Evolutionary conservation across 35 echinoderm and acorn worm genomes (phyloP).

Genomic region (Nesometra sesokonis): DNA sequence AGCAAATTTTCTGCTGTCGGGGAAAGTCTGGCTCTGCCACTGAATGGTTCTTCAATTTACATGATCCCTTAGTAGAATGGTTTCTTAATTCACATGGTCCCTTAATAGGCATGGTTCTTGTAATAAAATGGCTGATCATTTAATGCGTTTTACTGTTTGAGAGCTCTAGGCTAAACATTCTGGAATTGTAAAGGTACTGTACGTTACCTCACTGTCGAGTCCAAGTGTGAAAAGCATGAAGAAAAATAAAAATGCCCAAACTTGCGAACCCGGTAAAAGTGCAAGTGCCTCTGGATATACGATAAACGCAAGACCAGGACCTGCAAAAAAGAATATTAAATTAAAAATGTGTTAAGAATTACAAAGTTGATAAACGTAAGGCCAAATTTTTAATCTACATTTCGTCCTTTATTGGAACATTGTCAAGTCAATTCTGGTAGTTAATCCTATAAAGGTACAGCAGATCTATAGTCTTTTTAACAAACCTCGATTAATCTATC

Average conservation of each 20-base stretch:
- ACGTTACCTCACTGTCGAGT: constrained; percentile 77
- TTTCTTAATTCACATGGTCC: too few species aligned
- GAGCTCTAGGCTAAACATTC: neutral
- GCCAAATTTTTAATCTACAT: too few species aligned
- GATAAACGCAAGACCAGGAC: constrained; percentile 62
- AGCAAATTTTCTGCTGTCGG: too few species aligned
- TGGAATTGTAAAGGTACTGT: neutral
- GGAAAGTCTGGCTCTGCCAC: too few species aligned
- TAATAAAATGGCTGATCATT: neutral
- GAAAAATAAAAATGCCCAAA: constrained; percentile 73
- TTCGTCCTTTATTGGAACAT: too few species aligned
- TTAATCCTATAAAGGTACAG: too few species aligned
- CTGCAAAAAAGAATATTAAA: neutral
- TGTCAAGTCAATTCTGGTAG: too few species aligned
- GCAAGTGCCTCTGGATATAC: constrained; percentile 61
- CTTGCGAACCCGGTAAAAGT: constrained; percentile 37
- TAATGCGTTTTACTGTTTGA: neutral
- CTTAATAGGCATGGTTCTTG: neutral
- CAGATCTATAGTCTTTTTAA: too few species aligned
- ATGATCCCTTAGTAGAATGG: too few species aligned
- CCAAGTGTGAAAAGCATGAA: constrained; percentile 73
- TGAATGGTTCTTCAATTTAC: too few species aligned
- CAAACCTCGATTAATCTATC: too few species aligned
- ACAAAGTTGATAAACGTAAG: too few species aligned
- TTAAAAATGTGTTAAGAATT: neutral